Evolutionary conservation across 1,140 invertebrate species (phyloP).

Genomic region (Psilanteris sp.): DNA sequence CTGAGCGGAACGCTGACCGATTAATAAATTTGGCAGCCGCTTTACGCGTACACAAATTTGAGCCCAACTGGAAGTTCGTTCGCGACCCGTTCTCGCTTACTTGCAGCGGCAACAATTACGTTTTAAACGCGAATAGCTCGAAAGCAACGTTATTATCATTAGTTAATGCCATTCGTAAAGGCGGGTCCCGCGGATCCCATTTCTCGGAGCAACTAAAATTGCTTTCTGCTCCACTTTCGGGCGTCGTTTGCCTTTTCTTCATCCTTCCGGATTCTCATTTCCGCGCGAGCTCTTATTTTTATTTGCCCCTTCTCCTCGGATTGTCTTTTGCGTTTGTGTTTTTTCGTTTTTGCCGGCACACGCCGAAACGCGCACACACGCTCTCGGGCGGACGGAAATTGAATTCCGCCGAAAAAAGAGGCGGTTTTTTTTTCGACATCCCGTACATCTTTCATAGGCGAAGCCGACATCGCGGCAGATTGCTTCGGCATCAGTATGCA

Average conservation of each 20-base stretch:
- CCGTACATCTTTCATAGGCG: conserved; percentile 50
- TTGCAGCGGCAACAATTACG: no score
- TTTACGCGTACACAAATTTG: no score
- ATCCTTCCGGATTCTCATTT: conserved; percentile 34
- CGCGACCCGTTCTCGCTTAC: no score
- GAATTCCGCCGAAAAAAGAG: conserved; percentile 43
- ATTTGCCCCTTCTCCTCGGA: conserved; percentile 1
- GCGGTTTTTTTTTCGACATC: conserved; percentile 34
- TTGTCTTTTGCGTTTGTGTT: neutral
- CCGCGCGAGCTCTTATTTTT: conserved; percentile 29
- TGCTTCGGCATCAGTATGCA: conserved; percentile 58
- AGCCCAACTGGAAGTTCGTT: no score
- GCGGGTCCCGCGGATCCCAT: conserved; percentile 7
- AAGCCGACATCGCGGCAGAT: conserved; percentile 42
- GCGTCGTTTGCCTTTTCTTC: conserved; percentile 40
- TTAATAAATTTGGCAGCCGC: no score
- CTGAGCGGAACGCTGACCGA: no score
- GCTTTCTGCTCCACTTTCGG: conserved; percentile 39
- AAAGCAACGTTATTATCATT: neutral
- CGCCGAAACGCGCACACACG: conserved; percentile 35
- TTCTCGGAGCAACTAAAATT: conserved; percentile 36
- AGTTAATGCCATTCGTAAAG: conserved; percentile 21
- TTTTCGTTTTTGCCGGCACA: conserved; percentile 1
- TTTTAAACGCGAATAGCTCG: neutral
- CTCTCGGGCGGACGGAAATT: conserved; percentile 38